Base-by-base conservation (phyloP, 2,113 vertebrate genomes). In the Heliornis fulica region DNA sequence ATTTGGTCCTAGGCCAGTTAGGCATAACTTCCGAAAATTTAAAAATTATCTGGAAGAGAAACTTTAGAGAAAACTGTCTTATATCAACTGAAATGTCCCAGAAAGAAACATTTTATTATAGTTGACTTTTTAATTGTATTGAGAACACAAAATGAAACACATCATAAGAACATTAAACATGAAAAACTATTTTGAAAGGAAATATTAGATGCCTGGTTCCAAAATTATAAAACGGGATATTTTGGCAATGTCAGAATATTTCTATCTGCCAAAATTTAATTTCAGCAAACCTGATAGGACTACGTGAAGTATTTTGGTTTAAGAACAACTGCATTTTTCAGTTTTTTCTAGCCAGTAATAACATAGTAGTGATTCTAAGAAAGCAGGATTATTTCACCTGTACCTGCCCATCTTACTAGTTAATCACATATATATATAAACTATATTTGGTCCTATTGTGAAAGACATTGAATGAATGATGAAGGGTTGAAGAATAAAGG, bases 131-230 rank as follows among this genome's bases (percentile, higher is more conserved):
- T 90, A 94, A 95, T 94, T 95, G 46, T 63, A 57, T 64, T 77
- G 78, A 86, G 78, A 95, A 83, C 76, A 80, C 50, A 94, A 91
- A 96, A 90, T 94, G 68, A 94, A 96, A 91, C 70, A 94, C 50
- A 92, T 92, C 79, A 88, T 77, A 96, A 86, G 94, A 88, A 59
- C 16, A 82, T 78, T 89, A 89, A 79, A 75, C 36, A 86, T 34
- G 21, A 74, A 94, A 95, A 82, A 19, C 40, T 72, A 57, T 83
- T 90, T 70, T 91, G 54, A 93, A 96, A 93, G 71, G 70, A 93
- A 89, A 94, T 87, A 90, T 54, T 75, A 69, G 32, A 72, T 66
- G n/a, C 13, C 1, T 0, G 0, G 20, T 71, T 89, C 82, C 87
- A 91, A 91, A 96, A 91, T 95, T 94, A 89, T 84, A 93, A 91